Base-by-base conservation (phyloP, 2,888 invertebrate species). In the Lithophane leautieri region DNA sequence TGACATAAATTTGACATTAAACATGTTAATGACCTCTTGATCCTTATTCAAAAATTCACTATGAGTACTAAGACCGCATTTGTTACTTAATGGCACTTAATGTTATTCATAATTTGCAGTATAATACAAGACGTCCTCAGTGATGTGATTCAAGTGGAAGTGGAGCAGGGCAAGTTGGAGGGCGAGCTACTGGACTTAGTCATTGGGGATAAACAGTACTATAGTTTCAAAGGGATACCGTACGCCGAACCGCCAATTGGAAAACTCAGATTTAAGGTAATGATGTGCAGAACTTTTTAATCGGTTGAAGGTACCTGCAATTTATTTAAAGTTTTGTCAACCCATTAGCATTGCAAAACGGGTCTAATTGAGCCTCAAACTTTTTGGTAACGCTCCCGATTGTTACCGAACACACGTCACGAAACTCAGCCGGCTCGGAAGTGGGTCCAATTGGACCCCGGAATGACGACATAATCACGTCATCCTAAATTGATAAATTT, bases 151-250 rank as follows among this genome's bases (percentile, higher is more conserved):
- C 66, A 52, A 50, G 79, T 79, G 11, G 22, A 54, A 56, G 66
- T 79, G 19, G 54, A 73, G 7, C 73, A 73, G n/a, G 79, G 79
- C 40, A 47, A 22, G 44, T 60, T 79, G 25, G 58, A 63, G 12
- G 79, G 79, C 4, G 76, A 75, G 63, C 14, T 75, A 40, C 16
- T 75, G 22, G 56, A 75, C 19, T 40, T 58, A n/a, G 28, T 73
- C 14, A 79, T 44, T 47, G 42, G 56, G 4, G 73, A 73, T 14
- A 73, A 73, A 28, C 42, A 73, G n/a, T 79, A 79, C 68, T 61
- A 63, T 28, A 75, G 79, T 42, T 79, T 79, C n/a, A 79, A 73
- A 66, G 79, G 79, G 8, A 79, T 79, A 50, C 79, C 79, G 1
- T 79, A 73, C 65, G 79, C 69, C 11, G 28, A 60, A 69, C 79